These are phyloP conservation scores for Pterostichus madidus DNA, from an alignment of 2,888 invertebrate species.

Conservation along the genomic window DNA sequence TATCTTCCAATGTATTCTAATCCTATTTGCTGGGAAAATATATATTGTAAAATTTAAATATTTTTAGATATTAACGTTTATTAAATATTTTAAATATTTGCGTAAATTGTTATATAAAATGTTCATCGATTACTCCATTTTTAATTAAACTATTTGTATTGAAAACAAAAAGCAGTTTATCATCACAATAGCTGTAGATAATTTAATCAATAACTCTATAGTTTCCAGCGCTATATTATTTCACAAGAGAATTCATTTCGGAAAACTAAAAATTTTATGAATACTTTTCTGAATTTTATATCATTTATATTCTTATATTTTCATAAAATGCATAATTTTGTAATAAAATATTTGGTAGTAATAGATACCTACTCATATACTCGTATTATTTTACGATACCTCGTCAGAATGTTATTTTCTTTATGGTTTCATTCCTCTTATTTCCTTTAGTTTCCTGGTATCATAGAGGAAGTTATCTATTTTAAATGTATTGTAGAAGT, in stretches of 20 bases:
- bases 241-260: background rate
- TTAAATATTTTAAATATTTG: constrained; percentile 35
- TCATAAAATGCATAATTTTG: constrained; percentile 10
- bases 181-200: background rate
- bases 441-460: constrained; percentile 54
- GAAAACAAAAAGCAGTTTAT: background rate
- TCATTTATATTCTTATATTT: constrained; percentile 17
- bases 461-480: constrained; percentile 58
- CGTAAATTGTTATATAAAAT: constrained; percentile 8
- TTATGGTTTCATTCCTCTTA: constrained; percentile 44
- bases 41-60: constrained; percentile 31
- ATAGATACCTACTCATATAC: background rate
- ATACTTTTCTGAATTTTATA: background rate
- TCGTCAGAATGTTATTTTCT: constrained; percentile 47
- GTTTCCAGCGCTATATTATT: background rate
- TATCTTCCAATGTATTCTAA: background rate
- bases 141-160: constrained; percentile 36
- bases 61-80: constrained; percentile 41
- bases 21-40: background rate
- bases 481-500: constrained; percentile 53
- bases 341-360: constrained; percentile 15
- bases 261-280: constrained; percentile 1
- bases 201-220: constrained; percentile 11
- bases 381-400: constrained; percentile 31
- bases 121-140: constrained; percentile 34